Base-by-base conservation (phyloP, 2,888 invertebrate species). In the Myopa testacea region DNA sequence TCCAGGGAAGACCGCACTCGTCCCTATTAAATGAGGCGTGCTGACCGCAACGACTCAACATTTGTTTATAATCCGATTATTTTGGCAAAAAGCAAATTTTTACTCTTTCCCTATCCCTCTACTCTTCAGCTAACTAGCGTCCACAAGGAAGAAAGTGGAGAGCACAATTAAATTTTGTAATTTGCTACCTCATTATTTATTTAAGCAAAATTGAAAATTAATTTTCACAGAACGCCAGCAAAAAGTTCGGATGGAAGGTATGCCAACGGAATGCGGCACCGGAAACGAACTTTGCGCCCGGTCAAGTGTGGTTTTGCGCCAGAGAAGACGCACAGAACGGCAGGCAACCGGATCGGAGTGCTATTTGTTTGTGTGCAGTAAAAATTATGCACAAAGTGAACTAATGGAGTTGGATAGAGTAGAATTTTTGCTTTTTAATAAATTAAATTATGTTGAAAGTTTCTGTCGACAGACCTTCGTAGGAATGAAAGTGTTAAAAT, bases 161-260 rank as follows among this genome's bases (percentile, higher is more conserved):
- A 87, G 87, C 85, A 84, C 87, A 88, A 88, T 88, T 88, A 86
- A 88, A 88, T 88, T 88, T 88, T 87, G 86, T 86, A 88, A 88
- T 88, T 88, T 88, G 87, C 86, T 84, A 85, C 84, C 86, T 87
- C 87, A 88, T 88, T 88, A 88, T 87, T 88, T 88, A 88, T 88
- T 88, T 88, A 88, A 86, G 86, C 85, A 84, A 87, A 88, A 87
- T 88, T 88, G 88, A 88, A 88, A 88, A 88, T 88, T 88, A 88
- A 88, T 88, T 88, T 75, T 88, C 86, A 84, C 85, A 86, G 85
- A 85, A 87, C 79, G 78, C 75, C 80, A 82, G 84, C 78, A 78
- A 73, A 79, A 79, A 80, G 78, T 81, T 79, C 78, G 77, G 76
- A 74, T 52, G 68, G 26, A 75, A 65, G 67, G 37, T 19, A 63